phyloP scores from a whole-genome alignment of 1,140 invertebrate genomes.

The Platyscapa corneri region DNA sequence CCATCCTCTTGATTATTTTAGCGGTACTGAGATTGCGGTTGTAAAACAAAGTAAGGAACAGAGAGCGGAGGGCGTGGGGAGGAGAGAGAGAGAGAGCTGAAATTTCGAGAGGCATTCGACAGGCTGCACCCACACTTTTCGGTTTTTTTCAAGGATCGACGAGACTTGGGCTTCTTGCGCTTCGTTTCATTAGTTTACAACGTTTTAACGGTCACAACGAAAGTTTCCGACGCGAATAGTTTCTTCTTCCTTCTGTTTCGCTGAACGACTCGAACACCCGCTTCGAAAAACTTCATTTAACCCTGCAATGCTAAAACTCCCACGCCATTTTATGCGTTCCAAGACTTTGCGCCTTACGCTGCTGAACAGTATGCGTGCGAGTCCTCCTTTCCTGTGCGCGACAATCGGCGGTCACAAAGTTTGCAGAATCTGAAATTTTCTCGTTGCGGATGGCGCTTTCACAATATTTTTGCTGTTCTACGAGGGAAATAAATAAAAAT shows the following conservation, averaged over 20 bases:
- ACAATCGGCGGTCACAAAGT: no score
- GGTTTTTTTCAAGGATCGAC: background rate
- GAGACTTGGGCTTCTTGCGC: background rate
- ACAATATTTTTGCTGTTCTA: background rate
- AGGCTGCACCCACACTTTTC: constrained; percentile 37
- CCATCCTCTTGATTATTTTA: constrained; percentile 10
- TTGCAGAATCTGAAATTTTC: constrained; percentile 8
- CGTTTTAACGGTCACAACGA: constrained; percentile 26
- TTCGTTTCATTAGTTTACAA: constrained; percentile 31
- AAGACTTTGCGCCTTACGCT: background rate
- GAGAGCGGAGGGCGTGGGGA: background rate
- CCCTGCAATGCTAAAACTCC: background rate
- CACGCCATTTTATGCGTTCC: no score
- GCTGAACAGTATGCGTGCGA: background rate
- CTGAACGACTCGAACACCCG: background rate
- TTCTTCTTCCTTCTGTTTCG: background rate
- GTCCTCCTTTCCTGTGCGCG: background rate
- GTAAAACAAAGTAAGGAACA: background rate
- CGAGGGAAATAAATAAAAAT: background rate
- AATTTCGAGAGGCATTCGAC: constrained; percentile 30
- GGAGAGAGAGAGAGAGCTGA: background rate
- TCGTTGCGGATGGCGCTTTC: background rate
- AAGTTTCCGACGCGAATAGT: constrained; percentile 1
- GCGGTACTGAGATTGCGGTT: background rate
- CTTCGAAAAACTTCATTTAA: background rate